A percentile compares a stretch with the other conserved stretches of the same genome.
These are phyloP conservation scores for Chionomys nivalis DNA, from an alignment of 2,113 vertebrate genomes.

Conservation along the genomic window DNA sequence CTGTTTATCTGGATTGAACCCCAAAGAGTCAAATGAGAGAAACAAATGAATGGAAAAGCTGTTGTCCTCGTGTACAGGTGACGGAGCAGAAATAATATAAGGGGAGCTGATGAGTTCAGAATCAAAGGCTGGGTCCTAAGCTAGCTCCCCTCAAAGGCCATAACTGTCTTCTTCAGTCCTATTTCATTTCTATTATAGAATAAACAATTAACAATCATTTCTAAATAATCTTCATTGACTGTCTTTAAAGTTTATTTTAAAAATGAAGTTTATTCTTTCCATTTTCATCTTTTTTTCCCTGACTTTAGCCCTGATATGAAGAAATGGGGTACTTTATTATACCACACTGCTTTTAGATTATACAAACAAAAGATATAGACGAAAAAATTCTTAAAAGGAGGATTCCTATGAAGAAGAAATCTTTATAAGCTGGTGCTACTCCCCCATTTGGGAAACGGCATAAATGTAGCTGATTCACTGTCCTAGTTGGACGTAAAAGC, in stretches of 20 bases:
- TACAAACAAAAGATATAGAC: conserved; percentile 19
- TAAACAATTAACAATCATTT: background rate
- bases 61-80: background rate
- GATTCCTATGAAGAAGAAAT: background rate
- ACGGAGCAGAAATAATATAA: background rate
- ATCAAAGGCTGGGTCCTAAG: background rate
- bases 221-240: background rate
- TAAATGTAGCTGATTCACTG: background rate
- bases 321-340: background rate
- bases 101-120: background rate
- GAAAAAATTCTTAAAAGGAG: background rate
- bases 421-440: background rate
- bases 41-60: background rate
- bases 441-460: background rate
- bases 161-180: background rate
- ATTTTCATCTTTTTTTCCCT: background rate
- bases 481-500: background rate
- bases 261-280: background rate
- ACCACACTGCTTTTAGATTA: conserved; percentile 1
- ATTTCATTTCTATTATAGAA: background rate
- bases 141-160: background rate
- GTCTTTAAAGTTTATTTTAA: background rate
- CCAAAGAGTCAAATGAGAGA: background rate
- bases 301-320: background rate
- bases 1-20: background rate